Conservation (phyloP, 2,113 vertebrate genomes). For the Alouatta palliata region DNA sequence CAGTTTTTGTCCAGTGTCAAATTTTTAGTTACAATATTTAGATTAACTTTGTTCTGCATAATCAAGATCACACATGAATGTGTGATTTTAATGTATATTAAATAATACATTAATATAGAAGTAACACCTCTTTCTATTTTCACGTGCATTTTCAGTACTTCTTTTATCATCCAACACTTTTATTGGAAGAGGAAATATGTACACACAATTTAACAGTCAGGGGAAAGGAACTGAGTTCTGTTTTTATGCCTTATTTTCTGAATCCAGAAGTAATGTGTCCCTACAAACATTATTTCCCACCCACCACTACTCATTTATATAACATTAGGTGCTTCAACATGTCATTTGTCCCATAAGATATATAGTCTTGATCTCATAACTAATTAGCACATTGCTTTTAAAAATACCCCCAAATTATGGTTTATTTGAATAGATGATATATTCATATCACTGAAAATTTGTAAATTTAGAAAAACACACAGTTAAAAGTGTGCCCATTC, state of each 20-base stretch:
- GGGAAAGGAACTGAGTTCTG: neutral
- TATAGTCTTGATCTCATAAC: neutral
- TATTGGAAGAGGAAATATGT: neutral
- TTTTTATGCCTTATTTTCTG: neutral
- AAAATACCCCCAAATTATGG: neutral
- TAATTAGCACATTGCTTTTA: neutral
- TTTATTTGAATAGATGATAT: neutral
- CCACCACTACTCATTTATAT: neutral
- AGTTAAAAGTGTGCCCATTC: neutral
- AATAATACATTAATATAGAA: neutral
- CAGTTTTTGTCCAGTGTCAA: neutral
- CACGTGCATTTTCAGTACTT: neutral
- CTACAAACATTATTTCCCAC: neutral
- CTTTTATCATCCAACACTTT: neutral
- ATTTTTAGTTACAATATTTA: neutral
- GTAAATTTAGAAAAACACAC: neutral
- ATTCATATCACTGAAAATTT: neutral
- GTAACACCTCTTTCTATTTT: neutral
- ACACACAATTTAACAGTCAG: neutral
- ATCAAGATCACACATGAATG: neutral
- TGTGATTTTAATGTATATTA: neutral
- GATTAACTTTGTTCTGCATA: neutral
- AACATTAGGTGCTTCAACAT: neutral
- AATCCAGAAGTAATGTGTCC: neutral
- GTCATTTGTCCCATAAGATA: neutral